These are phyloP conservation scores for Mungos mungo DNA, from an alignment of 2,113 vertebrate genomes.

Conservation along the genomic window DNA sequence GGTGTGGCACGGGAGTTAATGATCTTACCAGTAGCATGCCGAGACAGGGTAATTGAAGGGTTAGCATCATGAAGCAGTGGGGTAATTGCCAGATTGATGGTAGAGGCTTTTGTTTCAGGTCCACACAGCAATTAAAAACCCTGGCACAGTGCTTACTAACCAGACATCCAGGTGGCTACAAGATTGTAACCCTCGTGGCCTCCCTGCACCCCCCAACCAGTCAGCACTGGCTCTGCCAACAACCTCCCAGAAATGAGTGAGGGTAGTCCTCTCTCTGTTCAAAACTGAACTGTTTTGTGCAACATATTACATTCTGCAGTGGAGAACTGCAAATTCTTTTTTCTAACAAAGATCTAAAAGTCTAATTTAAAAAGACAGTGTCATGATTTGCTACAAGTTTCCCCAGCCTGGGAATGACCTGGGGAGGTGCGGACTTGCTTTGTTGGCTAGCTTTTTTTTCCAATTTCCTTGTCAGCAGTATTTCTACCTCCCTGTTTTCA, in stretches of 20 bases:
- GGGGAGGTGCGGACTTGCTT: not conserved
- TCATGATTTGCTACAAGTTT: not conserved
- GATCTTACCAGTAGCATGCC: not conserved
- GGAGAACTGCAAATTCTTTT: not conserved
- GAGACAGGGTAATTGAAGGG: constrained; percentile 25
- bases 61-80: not conserved
- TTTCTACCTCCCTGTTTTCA: not conserved
- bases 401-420: not conserved
- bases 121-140: constrained; percentile 60
- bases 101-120: constrained; percentile 35
- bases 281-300: not conserved
- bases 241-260: not conserved
- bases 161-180: constrained; percentile 12
- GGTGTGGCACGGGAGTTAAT: not conserved
- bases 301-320: not conserved
- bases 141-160: not conserved
- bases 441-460: not conserved
- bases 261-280: not conserved
- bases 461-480: not conserved
- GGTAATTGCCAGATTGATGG: constrained; percentile 40
- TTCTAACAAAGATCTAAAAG: constrained; percentile 31
- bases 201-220: rapidly evolving
- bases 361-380: constrained; percentile 57
- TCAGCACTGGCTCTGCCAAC: not conserved
- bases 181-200: too few species aligned